Percentiles rank a stretch among this genome's conserved stretches.
Conservation (phyloP, 2,797 vertebrate genomes). For the Sitta carolinensis region DNA sequence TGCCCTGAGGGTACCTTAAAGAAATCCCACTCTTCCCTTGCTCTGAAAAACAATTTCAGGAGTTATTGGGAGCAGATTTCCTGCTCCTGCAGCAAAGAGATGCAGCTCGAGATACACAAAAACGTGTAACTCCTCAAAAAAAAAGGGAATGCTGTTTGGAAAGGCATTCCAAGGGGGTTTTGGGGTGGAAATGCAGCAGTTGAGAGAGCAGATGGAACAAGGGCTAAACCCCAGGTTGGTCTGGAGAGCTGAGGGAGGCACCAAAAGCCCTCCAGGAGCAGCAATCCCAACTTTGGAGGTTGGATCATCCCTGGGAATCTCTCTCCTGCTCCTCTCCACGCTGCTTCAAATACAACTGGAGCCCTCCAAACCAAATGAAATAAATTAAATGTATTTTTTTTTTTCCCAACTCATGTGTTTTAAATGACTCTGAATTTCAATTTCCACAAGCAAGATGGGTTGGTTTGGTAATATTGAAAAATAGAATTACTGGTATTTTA, state of each 20-base stretch:
- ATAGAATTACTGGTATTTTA: neutral
- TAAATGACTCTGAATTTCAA: accelerated
- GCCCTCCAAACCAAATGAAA: neutral
- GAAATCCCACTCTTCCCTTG: neutral
- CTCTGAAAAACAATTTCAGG: neutral
- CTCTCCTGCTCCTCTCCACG: neutral
- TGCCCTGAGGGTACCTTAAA: neutral
- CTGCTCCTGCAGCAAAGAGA: slow-evolving; percentile 34
- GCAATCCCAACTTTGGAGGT: neutral
- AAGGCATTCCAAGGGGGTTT: neutral
- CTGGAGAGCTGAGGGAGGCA: neutral
- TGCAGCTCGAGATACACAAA: slow-evolving; percentile 28
- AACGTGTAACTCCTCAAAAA: neutral
- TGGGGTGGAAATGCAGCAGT: slow-evolving; percentile 19
- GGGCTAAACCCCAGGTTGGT: neutral
- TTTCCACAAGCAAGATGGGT: neutral
- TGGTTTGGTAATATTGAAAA: neutral
- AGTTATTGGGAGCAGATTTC: slow-evolving; percentile 43
- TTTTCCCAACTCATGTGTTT: neutral
- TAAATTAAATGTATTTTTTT: neutral
- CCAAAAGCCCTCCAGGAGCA: neutral
- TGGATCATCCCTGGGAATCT: neutral
- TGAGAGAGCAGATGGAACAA: slow-evolving; percentile 22
- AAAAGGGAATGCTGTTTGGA: neutral
- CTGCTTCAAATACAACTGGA: neutral